Base-by-base conservation (phyloP, 2,797 vertebrate genomes). In the Crocodylus rhombifer region DNA sequence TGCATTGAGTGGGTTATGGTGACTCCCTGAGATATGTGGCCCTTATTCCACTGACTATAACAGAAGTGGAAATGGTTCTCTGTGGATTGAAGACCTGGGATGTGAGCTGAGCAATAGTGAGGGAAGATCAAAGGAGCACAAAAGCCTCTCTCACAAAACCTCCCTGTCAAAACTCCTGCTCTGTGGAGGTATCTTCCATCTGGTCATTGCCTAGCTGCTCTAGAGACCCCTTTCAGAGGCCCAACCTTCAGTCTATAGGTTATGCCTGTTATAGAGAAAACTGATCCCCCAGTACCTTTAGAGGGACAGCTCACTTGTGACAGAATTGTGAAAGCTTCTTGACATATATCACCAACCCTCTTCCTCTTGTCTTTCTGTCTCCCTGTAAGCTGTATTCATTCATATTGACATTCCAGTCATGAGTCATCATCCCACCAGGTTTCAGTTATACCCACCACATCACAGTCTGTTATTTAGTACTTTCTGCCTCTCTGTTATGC, bases 391-490 rank as follows among this genome's bases (percentile, higher is more conserved):
- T 89, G 17, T 61, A 64, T 25, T 23, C 82, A 63, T 84, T 57
- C 36, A 6, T 13, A 33, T 10, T 88, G 82, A 58, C 4, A 1
- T 25, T 89, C 62, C 75, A 84, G 33, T 80, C 78, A 83, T 74
- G 60, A 88, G 87, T 20, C 64, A 28, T 67, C 36, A 74, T 90
- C 74, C 79, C 89, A 82, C 89, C 73, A 85, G 84, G 82, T 95
- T 95, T 93, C 87, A 84, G 60, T 90, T 93, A 88, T 78, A 67
- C 73, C 94, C 55, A 33, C 12, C 55, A 79, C 16, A 28, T 79
- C 77, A 61, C 56, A 84, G 56, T 82, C 81, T 95, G 64, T 75
- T 90, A 1, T 91, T 96, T 73, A 79, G 87, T 90, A 78, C 84
- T 89, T 86, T 80, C 67, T 79, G 58, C 67, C 86, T 28, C 1